phyloP scores from a whole-genome alignment of 2,113 vertebrate genomes.

The Pyrgilauda ruficollis region DNA sequence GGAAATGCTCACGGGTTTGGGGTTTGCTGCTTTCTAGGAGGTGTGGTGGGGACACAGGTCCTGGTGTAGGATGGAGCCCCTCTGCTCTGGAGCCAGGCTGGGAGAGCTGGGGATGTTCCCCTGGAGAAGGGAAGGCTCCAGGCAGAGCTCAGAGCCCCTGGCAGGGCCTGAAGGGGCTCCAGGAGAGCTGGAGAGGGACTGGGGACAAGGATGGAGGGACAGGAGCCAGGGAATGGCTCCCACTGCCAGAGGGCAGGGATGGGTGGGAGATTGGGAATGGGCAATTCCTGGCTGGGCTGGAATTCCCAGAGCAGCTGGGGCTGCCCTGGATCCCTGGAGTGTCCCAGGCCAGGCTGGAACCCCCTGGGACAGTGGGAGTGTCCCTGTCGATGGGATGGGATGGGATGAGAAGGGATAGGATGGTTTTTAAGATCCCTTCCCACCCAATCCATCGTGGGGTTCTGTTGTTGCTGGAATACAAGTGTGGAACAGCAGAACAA shows the following conservation, averaged over 20 bases:
- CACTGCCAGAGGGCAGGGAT: not conserved
- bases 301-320: not conserved
- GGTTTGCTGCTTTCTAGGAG: not conserved
- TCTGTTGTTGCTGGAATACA: not conserved
- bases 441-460: not conserved
- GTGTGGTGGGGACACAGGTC: accelerated
- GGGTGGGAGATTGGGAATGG: not conserved
- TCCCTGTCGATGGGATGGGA: not conserved
- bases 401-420: not conserved
- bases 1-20: accelerated
- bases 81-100: not conserved
- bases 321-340: not conserved
- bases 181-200: not conserved
- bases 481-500: accelerated
- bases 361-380: not conserved
- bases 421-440: not conserved
- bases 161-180: not conserved
- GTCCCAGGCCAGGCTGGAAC: not conserved
- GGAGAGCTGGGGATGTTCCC: not conserved
- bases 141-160: not conserved
- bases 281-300: not conserved
- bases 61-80: not conserved
- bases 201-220: not conserved
- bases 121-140: not conserved
- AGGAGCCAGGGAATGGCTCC: not conserved